Evolutionary conservation across 2,888 invertebrate genomes (phyloP).

Genomic region (Ectobius pallidus): DNA sequence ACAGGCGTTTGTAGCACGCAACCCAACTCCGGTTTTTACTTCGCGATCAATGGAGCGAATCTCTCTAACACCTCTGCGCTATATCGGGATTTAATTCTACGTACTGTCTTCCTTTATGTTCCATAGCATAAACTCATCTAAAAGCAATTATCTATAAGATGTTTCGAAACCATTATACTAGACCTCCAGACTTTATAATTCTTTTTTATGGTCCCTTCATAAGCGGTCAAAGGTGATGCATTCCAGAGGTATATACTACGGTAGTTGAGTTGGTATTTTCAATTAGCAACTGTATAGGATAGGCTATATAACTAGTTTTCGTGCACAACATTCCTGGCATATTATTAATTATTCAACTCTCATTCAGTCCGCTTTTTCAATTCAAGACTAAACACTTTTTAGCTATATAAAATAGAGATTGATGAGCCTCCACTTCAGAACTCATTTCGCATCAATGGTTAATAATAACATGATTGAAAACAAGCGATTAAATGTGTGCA

Average conservation of each 20-base stretch:
- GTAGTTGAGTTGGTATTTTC: not conserved
- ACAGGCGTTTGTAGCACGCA: not conserved
- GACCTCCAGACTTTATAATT: not conserved
- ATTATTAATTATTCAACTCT: too few relatives aligned
- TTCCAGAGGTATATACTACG: not conserved
- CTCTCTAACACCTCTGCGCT: not conserved
- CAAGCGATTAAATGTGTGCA: too few relatives aligned
- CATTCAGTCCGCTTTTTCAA: too few relatives aligned
- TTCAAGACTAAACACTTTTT: too few relatives aligned
- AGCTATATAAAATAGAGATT: too few relatives aligned
- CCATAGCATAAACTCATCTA: constrained; percentile 4
- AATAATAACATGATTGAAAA: too few relatives aligned
- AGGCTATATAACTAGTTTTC: too few relatives aligned
- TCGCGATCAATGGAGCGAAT: not conserved
- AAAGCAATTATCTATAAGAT: constrained; percentile 2
- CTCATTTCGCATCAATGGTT: too few relatives aligned
- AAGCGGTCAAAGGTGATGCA: not conserved
- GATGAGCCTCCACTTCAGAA: too few relatives aligned
- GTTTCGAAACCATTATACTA: not conserved
- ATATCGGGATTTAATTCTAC: constrained; percentile 4
- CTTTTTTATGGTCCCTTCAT: not conserved
- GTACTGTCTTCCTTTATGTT: too few relatives aligned
- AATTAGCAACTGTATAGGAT: not conserved
- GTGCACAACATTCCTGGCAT: too few relatives aligned
- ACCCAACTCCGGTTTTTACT: not conserved